Evolutionary conservation across 92 coral and sea anemone species (phyloP).

Genomic region (Blastomussa wellsi): DNA sequence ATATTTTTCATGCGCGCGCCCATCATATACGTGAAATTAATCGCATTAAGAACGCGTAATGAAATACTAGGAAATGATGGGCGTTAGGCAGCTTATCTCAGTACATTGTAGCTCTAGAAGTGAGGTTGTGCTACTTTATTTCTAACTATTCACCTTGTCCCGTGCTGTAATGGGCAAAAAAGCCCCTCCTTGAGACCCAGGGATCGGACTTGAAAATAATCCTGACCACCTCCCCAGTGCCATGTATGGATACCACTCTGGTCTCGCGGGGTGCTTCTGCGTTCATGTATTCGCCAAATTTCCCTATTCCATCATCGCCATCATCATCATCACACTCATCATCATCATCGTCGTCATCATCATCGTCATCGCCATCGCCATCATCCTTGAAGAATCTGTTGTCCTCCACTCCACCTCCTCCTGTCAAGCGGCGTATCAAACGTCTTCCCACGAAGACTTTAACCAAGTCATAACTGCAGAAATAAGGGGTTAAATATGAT

Average conservation of each 20-base stretch:
- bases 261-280: background rate
- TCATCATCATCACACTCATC: slow-evolving; percentile 14
- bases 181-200: slow-evolving; percentile 40
- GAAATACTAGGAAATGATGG: background rate
- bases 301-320: slow-evolving; percentile 6
- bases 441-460: slow-evolving; percentile 32
- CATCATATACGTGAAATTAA: too few species aligned
- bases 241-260: slow-evolving; percentile 28
- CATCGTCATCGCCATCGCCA: slow-evolving; percentile 16
- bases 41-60: too few species aligned
- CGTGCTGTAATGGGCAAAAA: slow-evolving; percentile 36
- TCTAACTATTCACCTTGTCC: slow-evolving; percentile 20
- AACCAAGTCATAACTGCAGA: slow-evolving; percentile 17
- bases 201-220: slow-evolving; percentile 37
- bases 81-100: background rate
- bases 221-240: slow-evolving; percentile 20
- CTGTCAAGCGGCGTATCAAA: slow-evolving; percentile 16
- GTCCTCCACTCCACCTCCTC: slow-evolving; percentile 2
- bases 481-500: background rate
- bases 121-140: too few species aligned
- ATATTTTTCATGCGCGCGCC: too few species aligned
- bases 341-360: slow-evolving; percentile 11
- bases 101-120: too few species aligned
- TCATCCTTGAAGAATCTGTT: slow-evolving; percentile 21
- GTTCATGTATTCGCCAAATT: background rate